These are phyloP conservation scores for Oryctolagus cuniculus DNA, from an alignment of 2,113 vertebrate genomes.

Conservation along the genomic window mOryCun1.1 NC_091438.1:112433001-112433500, in stretches of 20 bases:
- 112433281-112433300: background rate
- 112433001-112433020: no score
- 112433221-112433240: background rate
- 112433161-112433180: no score
- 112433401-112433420: slow-evolving; percentile 76
- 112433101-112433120: no score
- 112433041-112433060: no score
- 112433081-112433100: no score
- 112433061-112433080: no score
- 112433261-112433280: background rate
- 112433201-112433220: background rate
- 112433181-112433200: no score
- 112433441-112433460: slow-evolving; percentile 86
- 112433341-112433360: slow-evolving; percentile 35
- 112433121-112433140: no score
- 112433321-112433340: slow-evolving; percentile 47
- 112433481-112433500: slow-evolving; percentile 72
- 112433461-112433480: slow-evolving; percentile 85
- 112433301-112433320: slow-evolving; percentile 55
- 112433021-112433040: no score
- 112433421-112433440: slow-evolving; percentile 70
- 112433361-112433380: background rate
- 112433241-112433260: background rate
- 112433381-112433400: slow-evolving; percentile 51
- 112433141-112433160: no score